Base-by-base conservation (phyloP, 2,797 vertebrate species). In the Enteromius anoplus region DNA sequence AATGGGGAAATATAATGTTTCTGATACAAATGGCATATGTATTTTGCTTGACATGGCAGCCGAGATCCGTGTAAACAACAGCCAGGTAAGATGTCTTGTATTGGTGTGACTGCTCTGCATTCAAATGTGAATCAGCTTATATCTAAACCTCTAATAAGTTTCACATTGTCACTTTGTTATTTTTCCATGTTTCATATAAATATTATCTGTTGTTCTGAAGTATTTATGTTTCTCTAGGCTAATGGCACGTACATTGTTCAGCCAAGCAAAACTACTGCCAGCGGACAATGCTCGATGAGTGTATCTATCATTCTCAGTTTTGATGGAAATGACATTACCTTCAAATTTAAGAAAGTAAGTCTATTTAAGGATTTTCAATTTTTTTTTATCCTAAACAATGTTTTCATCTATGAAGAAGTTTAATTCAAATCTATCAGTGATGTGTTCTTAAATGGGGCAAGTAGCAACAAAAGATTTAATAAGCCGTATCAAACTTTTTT, bases 281-380 rank as follows among this genome's bases (percentile, higher is more conserved):
- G 0, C 0, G 94, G 94, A 47, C 0, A 0, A 0, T 94, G 93
- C 8, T 45, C 3, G 8, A 2, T 0, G 1, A 40, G 2, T 45
- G 10, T 12, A 12, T 45, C 0, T 17, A 66, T 95, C 0, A 81
- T 3, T 0, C 65, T 95, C 0, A 0, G 0, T 0, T 93, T 94
- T 70, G 1, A 2, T 0, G 88, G 94, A 65, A 93, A 93, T 8
- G 1, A 0, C 5, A 89, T 95, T 53, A 77, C 23, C 6, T 89
- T 95, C 68, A 15, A 12, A 19, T 95, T 93, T 85, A 81, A 77
- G 66, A 93, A 91, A 92, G 95, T 95, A 90, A 68, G 88, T 53
- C 4, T 58, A 17, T 17, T 65, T 68, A 19, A 26, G 42, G 37
- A 69, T 75, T 78, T 34, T 40, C 4, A 11, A 21, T 12, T 11